Evolutionary conservation across 2,797 vertebrate genomes (phyloP), one percentile per base, ranked within the genome.

Genomic region (Varecia variegata): DNA sequence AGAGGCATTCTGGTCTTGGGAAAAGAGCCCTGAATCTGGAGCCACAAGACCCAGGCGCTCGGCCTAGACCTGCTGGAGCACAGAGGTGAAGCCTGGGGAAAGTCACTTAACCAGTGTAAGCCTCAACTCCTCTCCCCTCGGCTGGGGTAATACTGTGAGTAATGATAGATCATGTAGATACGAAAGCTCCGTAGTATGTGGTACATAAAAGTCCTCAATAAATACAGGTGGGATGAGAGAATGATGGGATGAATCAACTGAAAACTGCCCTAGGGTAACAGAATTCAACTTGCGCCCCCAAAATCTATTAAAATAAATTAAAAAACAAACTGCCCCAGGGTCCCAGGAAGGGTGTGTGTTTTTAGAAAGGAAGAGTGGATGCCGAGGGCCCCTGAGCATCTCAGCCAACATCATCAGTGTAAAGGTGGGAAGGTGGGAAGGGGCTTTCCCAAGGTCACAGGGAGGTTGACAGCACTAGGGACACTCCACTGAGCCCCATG

Each of bases 121-220:
- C 58, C 45, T 58, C 67, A 12, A 2, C 52, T 17, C 35, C 70
- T 80, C 35, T 74, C 21, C 45, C 30, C 35, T 25, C 7, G 0
- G 15, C 27, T 58, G 58, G 45, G 52, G 20, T 23, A 35, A 65
- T 14, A 17, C 4, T 12, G 2, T 17, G 32, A 35, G 43, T 20
- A 32, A 35, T 10, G 62, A 10, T 1, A 47, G 88, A 30, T 30
- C 58, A 12, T 56, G 35, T 20, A 10, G 43, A 15, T 2, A n/a
- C 0, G 40, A 27, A 25, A 32, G 6, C 20, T 40, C 32, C 21
- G 5, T 10, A 21, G 14, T 20, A 0, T 9, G 3, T 0, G 20
- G 54, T 3, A 23, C 40, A 3, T 25, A 4, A 30, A 10, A 20
- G 54, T 27, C 21, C 71, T 25, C n/a, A 2, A 0, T 17, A 52